Evolutionary conservation across 2,888 invertebrate genomes (phyloP).

Genomic region (Rhagonycha fulva): DNA sequence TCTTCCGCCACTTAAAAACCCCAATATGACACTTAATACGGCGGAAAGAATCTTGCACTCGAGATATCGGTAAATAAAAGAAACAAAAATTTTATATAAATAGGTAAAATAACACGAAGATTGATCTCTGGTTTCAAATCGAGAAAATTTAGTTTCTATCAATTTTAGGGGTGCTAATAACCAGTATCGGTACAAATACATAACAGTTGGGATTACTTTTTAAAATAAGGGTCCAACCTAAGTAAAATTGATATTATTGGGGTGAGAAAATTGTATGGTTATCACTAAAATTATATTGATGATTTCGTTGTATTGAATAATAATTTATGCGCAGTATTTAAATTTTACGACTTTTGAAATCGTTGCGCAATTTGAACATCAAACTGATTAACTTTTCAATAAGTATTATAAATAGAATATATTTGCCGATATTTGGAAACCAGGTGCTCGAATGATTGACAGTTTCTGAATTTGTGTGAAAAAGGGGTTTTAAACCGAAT

Average conservation of each 20-base stretch:
- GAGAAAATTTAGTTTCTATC: constrained; percentile 27
- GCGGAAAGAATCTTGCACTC: constrained; percentile 2
- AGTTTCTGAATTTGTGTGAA: constrained; percentile 32
- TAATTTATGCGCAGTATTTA: not conserved
- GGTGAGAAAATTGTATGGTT: constrained; percentile 29
- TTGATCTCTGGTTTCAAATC: constrained; percentile 13
- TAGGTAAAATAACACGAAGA: constrained; percentile 33
- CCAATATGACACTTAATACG: not conserved
- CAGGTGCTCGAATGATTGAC: constrained; percentile 42
- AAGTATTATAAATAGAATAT: not conserved
- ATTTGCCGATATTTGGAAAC: constrained; percentile 27
- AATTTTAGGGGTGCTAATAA: constrained; percentile 40
- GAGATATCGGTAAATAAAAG: constrained; percentile 12
- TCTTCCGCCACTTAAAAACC: constrained; percentile 15
- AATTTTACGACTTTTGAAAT: not conserved
- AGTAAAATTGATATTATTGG: constrained; percentile 17
- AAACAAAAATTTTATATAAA: constrained; percentile 23
- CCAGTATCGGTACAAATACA: constrained; percentile 43
- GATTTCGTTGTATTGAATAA: not conserved
- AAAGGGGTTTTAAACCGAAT: constrained; percentile 34
- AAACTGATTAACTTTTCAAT: not conserved
- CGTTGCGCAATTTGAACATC: not conserved
- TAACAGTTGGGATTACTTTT: constrained; percentile 42
- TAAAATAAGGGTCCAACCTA: constrained; percentile 48
- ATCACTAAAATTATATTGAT: not conserved